Evolutionary conservation across 2,113 vertebrate genomes (phyloP).

Genomic region (Trachemys scripta): DNA sequence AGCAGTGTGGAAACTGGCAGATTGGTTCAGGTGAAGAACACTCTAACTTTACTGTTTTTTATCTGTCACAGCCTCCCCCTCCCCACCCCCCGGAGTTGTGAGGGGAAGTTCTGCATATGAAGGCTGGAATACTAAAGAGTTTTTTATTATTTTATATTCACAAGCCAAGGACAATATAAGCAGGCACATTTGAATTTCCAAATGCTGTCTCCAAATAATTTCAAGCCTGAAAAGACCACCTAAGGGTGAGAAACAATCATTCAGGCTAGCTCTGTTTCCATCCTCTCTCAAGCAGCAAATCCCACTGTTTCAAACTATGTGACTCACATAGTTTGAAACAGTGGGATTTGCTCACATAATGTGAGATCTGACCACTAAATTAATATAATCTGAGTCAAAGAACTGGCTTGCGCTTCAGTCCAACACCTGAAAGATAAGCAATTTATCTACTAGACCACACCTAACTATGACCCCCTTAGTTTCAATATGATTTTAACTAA

Average conservation of each 20-base stretch:
- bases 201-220: conserved; percentile 26
- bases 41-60: not conserved
- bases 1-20: conserved; percentile 6
- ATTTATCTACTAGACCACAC: conserved; percentile 49
- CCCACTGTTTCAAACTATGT: conserved; percentile 3
- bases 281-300: conserved; percentile 38
- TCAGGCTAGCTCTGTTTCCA: not conserved
- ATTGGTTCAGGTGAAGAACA: conserved; percentile 38
- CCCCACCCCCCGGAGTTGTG: not conserved
- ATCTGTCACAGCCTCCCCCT: conserved; percentile 14
- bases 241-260: conserved; percentile 32
- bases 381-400: conserved; percentile 54
- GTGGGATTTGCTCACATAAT: too few species aligned
- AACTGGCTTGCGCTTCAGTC: conserved; percentile 42
- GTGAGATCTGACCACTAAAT: conserved; percentile 16
- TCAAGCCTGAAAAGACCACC: conserved; percentile 57
- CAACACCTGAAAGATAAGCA: conserved; percentile 10
- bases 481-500: conserved; percentile 46
- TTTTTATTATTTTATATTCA: not conserved
- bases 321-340: too few species aligned
- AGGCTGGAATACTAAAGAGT: conserved; percentile 23
- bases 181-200: conserved; percentile 50
- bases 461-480: conserved; percentile 44
- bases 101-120: not conserved
- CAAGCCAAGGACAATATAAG: conserved; percentile 64